Base-by-base conservation (phyloP, 2,797 vertebrate species). In the Hypotaenidia okinawae region DNA sequence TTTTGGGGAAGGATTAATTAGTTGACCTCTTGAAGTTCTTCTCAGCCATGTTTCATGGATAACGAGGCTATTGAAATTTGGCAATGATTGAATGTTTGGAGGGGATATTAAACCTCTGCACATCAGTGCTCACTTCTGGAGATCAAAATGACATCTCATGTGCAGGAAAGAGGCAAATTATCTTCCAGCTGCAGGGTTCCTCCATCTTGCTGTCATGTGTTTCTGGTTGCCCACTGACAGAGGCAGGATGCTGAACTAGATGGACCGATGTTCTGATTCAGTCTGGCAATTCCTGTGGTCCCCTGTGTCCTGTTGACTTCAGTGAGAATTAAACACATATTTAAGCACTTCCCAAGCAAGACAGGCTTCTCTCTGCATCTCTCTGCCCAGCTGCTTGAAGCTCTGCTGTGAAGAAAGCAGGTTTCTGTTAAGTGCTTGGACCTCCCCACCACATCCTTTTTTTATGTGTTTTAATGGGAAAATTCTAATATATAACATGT, bases 161-260 rank as follows among this genome's bases (percentile, higher is more conserved):
- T 6, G 17, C 80, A 90, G 80, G 74, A 62, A 79, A 43, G 69
- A 94, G n/a, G 61, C 2, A 5, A 64, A 80, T 93, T 87, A 66
- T 47, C 49, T 84, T 27, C 41, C 61, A 82, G 75, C 81, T 93
- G 90, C 64, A 58, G 77, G 35, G 41, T 55, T 80, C 52, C 47
- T 90, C 41, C 54, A 21, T 67, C 83, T 91, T 94, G 62, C 83
- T 86, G 32, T 94, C 66, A 28, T 41, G 57, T 91, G 91, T 68
- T 92, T 80, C 70, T 89, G 63, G 61, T 30, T 77, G 83, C 63
- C 63, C n/a, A 9, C 39, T 68, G 78, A 25, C 58, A 74, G 72
- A 55, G 61, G 30, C 69, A 92, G 45, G 61, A n/a, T 93, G 84
- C 72, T 89, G 68, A 63, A 33, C 37, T 67, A 22, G 45, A 14